Conservation (phyloP, 2,888 invertebrate genomes). For the Aleiodes leptofemur region DNA sequence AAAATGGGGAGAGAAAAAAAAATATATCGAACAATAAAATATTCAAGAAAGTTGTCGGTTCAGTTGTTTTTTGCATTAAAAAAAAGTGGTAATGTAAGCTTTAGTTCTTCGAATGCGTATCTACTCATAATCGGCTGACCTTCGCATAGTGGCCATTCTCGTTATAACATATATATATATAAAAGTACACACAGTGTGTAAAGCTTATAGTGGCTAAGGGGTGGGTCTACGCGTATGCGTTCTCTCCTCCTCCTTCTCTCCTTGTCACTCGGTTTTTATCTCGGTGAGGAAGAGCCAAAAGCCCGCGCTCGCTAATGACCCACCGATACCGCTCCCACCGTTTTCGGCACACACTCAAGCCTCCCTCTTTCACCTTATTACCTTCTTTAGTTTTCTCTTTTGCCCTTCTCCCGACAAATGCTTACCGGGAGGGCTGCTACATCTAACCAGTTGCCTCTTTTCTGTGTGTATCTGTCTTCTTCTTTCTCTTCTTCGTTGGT, state of each 20-base stretch:
- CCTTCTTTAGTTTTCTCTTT: slow-evolving; percentile 19
- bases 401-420: slow-evolving; percentile 20
- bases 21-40: slow-evolving; percentile 16
- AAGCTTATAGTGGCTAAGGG: slow-evolving; percentile 4
- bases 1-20: neutral
- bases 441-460: neutral
- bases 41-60: slow-evolving; percentile 25
- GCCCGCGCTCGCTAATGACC: slow-evolving; percentile 69
- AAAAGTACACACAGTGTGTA: neutral
- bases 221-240: slow-evolving; percentile 33
- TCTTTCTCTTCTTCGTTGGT: slow-evolving; percentile 1
- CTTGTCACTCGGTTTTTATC: slow-evolving; percentile 67
- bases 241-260: neutral
- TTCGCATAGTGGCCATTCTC: slow-evolving; percentile 73
- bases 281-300: slow-evolving; percentile 55
- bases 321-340: slow-evolving; percentile 64
- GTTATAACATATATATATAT: slow-evolving; percentile 53
- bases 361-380: slow-evolving; percentile 27
- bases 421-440: slow-evolving; percentile 21
- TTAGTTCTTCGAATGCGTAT: slow-evolving; percentile 52
- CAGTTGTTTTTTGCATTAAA: slow-evolving; percentile 2
- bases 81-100: slow-evolving; percentile 16
- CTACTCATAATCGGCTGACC: slow-evolving; percentile 71
- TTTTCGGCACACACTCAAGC: slow-evolving; percentile 55
- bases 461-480: neutral